These are phyloP conservation scores for Parnassius apollo DNA, from an alignment of 2,888 invertebrate species.

Conservation along the genomic window DNA sequence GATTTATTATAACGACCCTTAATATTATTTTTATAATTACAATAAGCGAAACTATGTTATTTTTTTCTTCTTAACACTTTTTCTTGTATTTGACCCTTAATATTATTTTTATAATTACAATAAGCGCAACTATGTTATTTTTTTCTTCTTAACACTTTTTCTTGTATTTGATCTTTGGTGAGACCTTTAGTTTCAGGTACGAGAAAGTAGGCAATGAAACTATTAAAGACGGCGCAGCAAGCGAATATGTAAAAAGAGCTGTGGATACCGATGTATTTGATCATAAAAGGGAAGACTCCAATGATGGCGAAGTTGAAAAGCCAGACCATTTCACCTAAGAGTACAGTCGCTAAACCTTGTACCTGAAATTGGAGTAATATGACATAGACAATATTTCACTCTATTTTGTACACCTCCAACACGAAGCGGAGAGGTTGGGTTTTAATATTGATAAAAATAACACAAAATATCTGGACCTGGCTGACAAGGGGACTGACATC, in stretches of 20 bases:
- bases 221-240: conserved; percentile 44
- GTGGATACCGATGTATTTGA: conserved; percentile 49
- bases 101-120: too few species aligned
- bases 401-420: too few species aligned
- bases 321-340: conserved; percentile 68
- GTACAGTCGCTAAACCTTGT: conserved; percentile 62
- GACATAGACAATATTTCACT: too few species aligned
- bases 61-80: too few species aligned
- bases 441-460: too few species aligned
- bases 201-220: conserved; percentile 47
- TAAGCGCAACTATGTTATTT: conserved; percentile 15
- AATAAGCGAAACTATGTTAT: too few species aligned
- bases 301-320: conserved; percentile 65
- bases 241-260: conserved; percentile 67
- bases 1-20: too few species aligned
- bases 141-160: conserved; percentile 35
- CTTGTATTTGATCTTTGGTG: conserved; percentile 61
- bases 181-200: conserved; percentile 77
- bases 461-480: too few species aligned
- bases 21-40: too few species aligned
- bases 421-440: too few species aligned
- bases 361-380: conserved; percentile 46
- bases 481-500: too few species aligned
- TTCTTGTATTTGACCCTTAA: too few species aligned
- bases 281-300: conserved; percentile 61